Base-by-base conservation (phyloP, 2,888 invertebrate genomes). In the Kuschelorhynchus macadamiae region DNA sequence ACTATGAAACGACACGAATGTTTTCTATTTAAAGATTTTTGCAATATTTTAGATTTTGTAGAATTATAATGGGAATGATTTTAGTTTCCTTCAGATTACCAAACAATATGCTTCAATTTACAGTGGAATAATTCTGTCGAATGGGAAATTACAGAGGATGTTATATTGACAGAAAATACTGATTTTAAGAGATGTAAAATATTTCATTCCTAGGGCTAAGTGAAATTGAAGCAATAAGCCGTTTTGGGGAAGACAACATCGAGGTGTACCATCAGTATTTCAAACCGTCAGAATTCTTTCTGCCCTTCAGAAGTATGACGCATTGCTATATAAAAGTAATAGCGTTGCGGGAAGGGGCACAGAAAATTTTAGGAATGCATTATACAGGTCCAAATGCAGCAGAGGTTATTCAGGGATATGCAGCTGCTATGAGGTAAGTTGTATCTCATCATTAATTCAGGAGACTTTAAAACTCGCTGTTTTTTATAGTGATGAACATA, bases 191-290 rank as follows among this genome's bases (percentile, higher is more conserved):
- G n/a, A n/a, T n/a, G n/a, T 36, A 36, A 36, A 8, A 7, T 36
- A n/a, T 36, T 11, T 36, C 2, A 36, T 36, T 36, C 11, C 11
- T 12, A 36, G 36, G 98, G 0, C 85, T 96, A 47, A 92, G 95
- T 77, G 98, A 98, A 86, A 98, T 98, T 82, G 85, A 85, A 20
- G 97, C 97, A 0, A 81, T 88, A 11, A 82, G 83, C 81, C 47
- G 65, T 49, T 80, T 87, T 80, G 96, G 96, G 11, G 91, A 89
- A 53, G 93, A 95, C 12, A 88, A 90, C 73, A 82, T 97, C 57
- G 97, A 97, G 84, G 86, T 97, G 18, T 98, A 96, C 85, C 98
- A 98, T 85, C 93, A 93, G 53, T 95, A 90, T 83, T 97, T 97
- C 85, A 94, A 93, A 83, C 97, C 98, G 33, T 92, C 97, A 2